A percentile compares a stretch with the other conserved stretches of the same genome.
Evolutionary conservation across 2,797 vertebrate species (phyloP).

Genomic region (Poeciliopsis presidionis): DNA sequence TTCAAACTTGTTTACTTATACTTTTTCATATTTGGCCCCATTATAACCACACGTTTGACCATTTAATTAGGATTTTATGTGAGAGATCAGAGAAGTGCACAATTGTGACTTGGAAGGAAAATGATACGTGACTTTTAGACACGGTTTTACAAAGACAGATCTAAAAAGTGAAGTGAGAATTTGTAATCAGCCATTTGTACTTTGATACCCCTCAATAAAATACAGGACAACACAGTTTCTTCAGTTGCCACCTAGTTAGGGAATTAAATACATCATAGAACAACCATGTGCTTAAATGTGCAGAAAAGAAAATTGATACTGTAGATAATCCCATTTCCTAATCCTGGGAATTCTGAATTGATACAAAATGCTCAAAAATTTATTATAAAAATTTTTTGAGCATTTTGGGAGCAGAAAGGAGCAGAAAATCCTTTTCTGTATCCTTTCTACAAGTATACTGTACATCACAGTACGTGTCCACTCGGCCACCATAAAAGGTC

Average conservation of each 20-base stretch:
- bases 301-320: no score
- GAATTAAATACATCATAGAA: background rate
- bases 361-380: no score
- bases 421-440: no score
- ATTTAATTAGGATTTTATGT: background rate
- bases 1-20: background rate
- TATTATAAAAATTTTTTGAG: no score
- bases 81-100: background rate
- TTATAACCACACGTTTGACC: background rate
- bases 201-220: background rate
- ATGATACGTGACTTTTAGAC: background rate
- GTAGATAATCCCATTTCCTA: no score
- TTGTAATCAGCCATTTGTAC: background rate
- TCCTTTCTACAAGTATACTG: no score
- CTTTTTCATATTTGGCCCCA: background rate
- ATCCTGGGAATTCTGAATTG: no score
- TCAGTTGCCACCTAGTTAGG: background rate
- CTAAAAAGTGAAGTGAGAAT: background rate
- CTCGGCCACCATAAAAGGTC: no score
- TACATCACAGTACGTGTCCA: no score
- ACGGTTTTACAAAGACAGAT: background rate
- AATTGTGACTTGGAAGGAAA: background rate
- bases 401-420: no score
- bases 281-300: background rate
- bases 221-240: background rate